Conservation (phyloP, 1,140 invertebrate species). For the Mya arenaria region DNA sequence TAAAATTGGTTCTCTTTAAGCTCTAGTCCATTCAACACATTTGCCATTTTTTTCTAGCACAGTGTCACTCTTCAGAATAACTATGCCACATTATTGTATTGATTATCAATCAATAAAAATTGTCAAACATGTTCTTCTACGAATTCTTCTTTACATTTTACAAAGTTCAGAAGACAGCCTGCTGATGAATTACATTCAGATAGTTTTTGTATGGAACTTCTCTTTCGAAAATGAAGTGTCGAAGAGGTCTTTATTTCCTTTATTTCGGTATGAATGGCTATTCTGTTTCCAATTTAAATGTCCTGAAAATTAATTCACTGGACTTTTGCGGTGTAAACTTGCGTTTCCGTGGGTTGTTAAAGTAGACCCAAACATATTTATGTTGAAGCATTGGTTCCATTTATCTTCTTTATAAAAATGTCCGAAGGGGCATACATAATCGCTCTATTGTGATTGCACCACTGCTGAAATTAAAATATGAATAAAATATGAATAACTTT, state of each 20-base stretch:
- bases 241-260: background rate
- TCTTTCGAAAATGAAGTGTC: background rate
- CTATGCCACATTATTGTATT: background rate
- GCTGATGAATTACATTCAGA: background rate
- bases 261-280: background rate
- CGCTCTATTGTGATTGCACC: constrained; percentile 34
- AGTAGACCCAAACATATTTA: constrained; percentile 1
- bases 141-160: background rate
- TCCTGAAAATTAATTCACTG: background rate
- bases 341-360: constrained; percentile 38
- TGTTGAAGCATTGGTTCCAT: constrained; percentile 15
- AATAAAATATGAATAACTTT: too few species aligned
- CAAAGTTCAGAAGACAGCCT: background rate
- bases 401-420: constrained; percentile 7
- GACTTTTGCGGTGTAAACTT: constrained; percentile 14
- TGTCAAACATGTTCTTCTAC: background rate
- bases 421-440: constrained; percentile 32
- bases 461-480: constrained; percentile 17
- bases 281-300: background rate
- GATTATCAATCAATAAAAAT: background rate
- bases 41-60: background rate
- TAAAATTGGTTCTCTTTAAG: background rate
- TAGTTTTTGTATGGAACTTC: constrained; percentile 11
- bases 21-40: background rate
- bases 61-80: background rate